Evolutionary conservation across 2,888 invertebrate genomes (phyloP).

Genomic region (Pomacea canaliculata): DNA sequence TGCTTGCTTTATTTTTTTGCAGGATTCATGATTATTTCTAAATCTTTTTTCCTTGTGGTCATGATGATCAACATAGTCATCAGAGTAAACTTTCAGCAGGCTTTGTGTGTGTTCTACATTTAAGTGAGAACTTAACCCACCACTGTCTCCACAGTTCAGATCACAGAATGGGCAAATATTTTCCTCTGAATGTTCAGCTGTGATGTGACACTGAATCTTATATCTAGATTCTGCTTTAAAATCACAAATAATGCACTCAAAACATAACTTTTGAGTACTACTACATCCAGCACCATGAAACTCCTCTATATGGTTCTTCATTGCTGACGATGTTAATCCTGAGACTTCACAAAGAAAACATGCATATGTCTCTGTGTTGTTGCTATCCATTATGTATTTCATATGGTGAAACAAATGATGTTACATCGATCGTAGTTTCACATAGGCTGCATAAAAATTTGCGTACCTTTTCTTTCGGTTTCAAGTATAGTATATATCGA

Average conservation of each 20-base stretch:
- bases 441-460: no score
- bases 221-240: conserved; percentile 42
- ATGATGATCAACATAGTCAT: no score
- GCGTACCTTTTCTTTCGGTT: no score
- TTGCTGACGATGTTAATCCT: conserved; percentile 72
- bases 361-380: conserved; percentile 34
- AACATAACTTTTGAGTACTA: background rate
- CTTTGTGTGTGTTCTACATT: no score
- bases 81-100: no score
- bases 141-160: conserved; percentile 79
- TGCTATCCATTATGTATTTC: background rate
- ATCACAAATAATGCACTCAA: conserved; percentile 9
- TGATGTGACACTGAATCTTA: conserved; percentile 82
- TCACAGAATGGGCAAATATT: conserved; percentile 87
- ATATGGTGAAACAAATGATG: no score
- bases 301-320: conserved; percentile 7
- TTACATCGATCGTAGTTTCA: no score
- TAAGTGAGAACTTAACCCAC: no score
- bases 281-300: background rate
- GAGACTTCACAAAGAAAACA: conserved; percentile 90
- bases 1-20: no score
- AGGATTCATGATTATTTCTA: no score
- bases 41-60: no score
- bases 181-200: conserved; percentile 83
- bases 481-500: no score